Evolutionary conservation across 2,113 vertebrate genomes (phyloP), one percentile per base, ranked within the genome.

Genomic region (Oreotragus oreotragus): DNA sequence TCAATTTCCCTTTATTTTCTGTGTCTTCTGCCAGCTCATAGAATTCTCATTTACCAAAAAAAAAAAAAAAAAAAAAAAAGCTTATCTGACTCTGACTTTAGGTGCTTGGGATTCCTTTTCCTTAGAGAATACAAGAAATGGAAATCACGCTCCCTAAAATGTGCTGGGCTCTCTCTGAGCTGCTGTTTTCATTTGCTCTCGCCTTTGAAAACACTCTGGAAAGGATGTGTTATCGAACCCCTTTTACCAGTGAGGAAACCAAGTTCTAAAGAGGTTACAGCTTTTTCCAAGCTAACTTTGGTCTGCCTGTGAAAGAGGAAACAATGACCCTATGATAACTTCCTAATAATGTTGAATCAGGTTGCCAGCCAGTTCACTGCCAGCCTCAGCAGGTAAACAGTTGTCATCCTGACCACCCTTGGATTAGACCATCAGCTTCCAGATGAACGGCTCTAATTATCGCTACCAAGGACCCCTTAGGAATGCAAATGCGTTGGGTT

Each of bases 121-220:
- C 76, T 73, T 55, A 14, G 27, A 60, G 36, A 76, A 60, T 19
- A 30, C 3, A 47, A 57, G 11, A 86, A 27, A 30, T 23, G 17
- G 70, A 33, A 80, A 8, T 4, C 47, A 9, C 0, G 0, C 5
- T 14, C 15, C 90, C 30, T 51, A 2, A 25, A 12, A 7, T 1
- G 7, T 11, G 43, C 57, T 2, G 0, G 10, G 23, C 43, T 33
- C 33, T 83, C 73, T 12, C 14, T 2, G 7, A 16, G 10, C 12
- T 10, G 33, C 51, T 51, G 15, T 76, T 70, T 39, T 39, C 17
- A 64, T 57, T 73, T 45, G 43, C n/a, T 77, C 14, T 62, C 51
- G 1, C 28, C 15, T 53, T 79, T 43, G 27, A 6, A 57, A 73
- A 86, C 43, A 3, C 28, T 53, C 43, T 30, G 43, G 49, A 23